Evolutionary conservation across 2,888 invertebrate species (phyloP), one percentile per base, ranked within the genome.

Genomic region (Ochropleura plecta): DNA sequence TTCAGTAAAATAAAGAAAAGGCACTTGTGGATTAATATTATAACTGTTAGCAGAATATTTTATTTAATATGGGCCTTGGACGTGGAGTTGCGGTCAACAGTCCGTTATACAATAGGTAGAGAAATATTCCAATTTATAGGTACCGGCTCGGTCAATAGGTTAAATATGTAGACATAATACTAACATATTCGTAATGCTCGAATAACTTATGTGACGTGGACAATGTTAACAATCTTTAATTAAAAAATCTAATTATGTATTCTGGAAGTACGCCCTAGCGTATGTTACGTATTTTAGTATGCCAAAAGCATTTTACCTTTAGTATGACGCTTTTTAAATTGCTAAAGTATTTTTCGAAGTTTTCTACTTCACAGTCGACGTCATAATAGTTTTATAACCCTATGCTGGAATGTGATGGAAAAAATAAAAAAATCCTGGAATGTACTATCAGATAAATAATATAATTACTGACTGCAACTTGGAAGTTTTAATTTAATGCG

Each of bases 171-270:
- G 14, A 18, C 1, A 53, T 64, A 51, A 6, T 59, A 40, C 7
- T 20, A n/a, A 49, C 20, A 16, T 44, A 30, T 20, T 30, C 12
- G 6, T 40, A n/a, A 48, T 53, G 46, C 60, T 53, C n/a, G 30
- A 76, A 63, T 55, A 71, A 72, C 48, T 77, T 16, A 3, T 4
- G 18, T 70, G 64, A 68, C 12, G 46, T 44, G 49, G 48, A 40
- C n/a, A 76, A 81, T 78, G 64, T 30, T 44, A 81, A 76, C 62
- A 64, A 78, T 68, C 30, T 67, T 62, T 20, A 81, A 74, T 66
- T 51, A 63, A 73, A 67, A 4, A 20, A 60, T 30, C 14, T 55
- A 59, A 63, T 70, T 72, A 75, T 9, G 30, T 73, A 83, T 80
- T 77, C 63, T 53, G 57, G 64, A 63, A 62, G 40, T 46, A 48